A percentile compares a stretch with the other conserved stretches of the same genome.
These are phyloP conservation scores for Thalassarche chlororhynchos DNA, from an alignment of 2,113 vertebrate genomes.

Conservation along the genomic window DNA sequence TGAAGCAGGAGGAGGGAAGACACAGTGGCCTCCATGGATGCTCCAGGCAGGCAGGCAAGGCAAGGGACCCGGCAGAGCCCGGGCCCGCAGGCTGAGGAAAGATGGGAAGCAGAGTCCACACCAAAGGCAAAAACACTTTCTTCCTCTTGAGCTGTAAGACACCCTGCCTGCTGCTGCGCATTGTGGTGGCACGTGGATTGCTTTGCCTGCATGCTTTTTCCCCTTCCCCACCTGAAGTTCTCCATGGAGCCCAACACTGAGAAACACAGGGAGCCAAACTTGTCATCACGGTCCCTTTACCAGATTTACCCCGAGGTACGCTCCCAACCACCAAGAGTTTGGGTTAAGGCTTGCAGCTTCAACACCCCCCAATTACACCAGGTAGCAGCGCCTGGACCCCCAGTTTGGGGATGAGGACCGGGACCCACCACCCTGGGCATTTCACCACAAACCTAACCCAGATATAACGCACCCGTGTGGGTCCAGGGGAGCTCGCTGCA, in stretches of 20 bases:
- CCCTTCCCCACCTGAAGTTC: not conserved
- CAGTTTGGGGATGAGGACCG: not conserved
- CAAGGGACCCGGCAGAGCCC: not conserved
- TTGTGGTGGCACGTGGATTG: accelerated
- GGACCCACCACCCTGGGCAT: accelerated
- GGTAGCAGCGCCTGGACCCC: not conserved
- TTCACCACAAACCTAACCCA: not conserved
- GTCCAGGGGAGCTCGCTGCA: not conserved
- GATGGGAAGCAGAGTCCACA: not conserved
- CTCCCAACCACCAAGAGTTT: not conserved
- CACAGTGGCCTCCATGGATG: not conserved
- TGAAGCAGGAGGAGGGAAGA: not conserved
- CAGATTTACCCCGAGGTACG: not conserved
- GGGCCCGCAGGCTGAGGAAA: not conserved
- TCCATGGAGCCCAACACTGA: not conserved
- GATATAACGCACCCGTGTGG: accelerated
- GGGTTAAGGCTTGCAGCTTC: not conserved
- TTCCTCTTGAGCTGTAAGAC: not conserved
- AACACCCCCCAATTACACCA: not conserved
- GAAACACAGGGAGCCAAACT: not conserved
- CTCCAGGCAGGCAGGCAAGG: not conserved
- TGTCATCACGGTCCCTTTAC: not conserved
- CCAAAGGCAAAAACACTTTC: not conserved
- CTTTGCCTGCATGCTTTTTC: not conserved
- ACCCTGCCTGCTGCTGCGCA: not conserved